Conservation (phyloP, 2,113 vertebrate genomes). For the Prietella phreatophila region DNA sequence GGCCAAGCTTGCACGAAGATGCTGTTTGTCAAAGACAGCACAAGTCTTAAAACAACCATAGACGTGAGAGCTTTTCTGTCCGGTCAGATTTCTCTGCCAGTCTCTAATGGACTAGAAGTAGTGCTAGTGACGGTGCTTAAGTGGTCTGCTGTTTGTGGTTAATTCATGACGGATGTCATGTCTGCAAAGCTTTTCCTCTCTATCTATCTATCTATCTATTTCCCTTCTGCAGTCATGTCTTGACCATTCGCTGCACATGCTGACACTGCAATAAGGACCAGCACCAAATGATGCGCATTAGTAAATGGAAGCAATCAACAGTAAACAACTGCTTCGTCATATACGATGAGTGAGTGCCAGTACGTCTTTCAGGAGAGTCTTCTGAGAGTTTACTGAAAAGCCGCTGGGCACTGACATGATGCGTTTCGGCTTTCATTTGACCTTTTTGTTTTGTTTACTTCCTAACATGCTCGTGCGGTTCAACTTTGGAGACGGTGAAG, state of each 20-base stretch:
- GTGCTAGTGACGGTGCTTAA: constrained; percentile 4
- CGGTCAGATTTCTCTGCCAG: background rate
- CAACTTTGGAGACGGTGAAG: background rate
- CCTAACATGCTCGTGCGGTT: background rate
- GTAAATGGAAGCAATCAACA: background rate
- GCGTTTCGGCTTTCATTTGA: background rate
- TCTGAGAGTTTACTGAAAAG: background rate
- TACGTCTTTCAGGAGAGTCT: background rate
- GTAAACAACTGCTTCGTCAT: background rate
- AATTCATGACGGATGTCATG: background rate
- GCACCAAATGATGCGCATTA: background rate
- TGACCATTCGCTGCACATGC: background rate
- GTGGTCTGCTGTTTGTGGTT: constrained; percentile 3
- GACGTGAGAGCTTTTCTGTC: background rate
- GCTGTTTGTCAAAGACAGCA: background rate
- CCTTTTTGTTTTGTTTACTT: background rate
- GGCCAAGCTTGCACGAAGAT: background rate
- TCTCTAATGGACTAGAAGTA: constrained; percentile 21
- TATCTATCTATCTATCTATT: background rate
- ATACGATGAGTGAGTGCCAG: background rate
- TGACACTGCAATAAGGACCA: background rate
- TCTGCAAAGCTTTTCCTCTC: background rate
- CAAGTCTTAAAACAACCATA: background rate
- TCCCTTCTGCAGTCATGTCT: background rate
- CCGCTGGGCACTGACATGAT: background rate